Evolutionary conservation across 2,113 vertebrate species (phyloP), one percentile per base, ranked within the genome.

Genomic region (Tauraco erythrolophus): DNA sequence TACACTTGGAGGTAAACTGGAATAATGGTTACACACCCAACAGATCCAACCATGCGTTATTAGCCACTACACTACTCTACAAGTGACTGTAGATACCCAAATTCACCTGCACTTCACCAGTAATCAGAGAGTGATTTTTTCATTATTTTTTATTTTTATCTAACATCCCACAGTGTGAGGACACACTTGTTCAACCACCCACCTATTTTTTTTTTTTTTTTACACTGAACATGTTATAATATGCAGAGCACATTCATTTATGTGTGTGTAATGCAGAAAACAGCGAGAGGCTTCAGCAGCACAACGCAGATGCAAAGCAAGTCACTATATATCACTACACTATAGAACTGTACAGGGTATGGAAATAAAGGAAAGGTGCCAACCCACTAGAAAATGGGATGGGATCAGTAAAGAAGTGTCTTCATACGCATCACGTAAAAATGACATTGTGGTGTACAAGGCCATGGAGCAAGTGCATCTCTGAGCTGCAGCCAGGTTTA

Each of bases 401-500:
- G 33, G 69, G 14, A 39, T 56, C 54, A 37, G 78, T 8, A 50
- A 94, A 30, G 18, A 54, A 35, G 15, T 76, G 53, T 15, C 60
- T 58, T 50, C 41, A 58, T 57, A n/a, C 2, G 56, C 60, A 77
- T 48, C 84, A 56, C 88, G 69, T 82, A 60, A 51, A 96, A 95
- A 84, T 30, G 65, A 58, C 46, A 3, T 65, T n/a, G 84, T 72
- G 78, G 35, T 72, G 88, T 14, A 80, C 39, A 61, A 84, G 77
- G 89, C 92, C 78, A 37, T 1, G 15, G 28, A 48, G 64, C 33
- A 46, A 96, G 89, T 5, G 19, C 14, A 3, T 74, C 61, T 78
- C n/a, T 11, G 84, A 96, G 94, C 80, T 89, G 90, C 84, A 96
- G 94, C 72, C 89, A 93, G 92, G 93, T 51, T 75, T 71, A 89